A percentile compares a stretch with the other conserved stretches of the same genome.
Conservation (phyloP, 2,888 invertebrate genomes). For the Chromoteleia sp. region DNA sequence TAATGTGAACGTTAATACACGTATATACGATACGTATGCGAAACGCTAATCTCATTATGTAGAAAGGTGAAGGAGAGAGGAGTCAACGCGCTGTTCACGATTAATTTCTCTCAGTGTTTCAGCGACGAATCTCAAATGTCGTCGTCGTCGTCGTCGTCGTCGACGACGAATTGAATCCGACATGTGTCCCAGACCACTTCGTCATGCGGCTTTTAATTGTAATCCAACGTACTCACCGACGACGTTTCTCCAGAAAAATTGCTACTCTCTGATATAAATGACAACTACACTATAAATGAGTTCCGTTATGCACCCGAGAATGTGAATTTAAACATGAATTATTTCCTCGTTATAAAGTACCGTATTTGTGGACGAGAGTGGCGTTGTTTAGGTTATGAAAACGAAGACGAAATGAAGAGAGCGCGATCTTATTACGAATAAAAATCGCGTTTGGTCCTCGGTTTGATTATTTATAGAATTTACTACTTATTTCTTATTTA, state of each 20-base stretch:
- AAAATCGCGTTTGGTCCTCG: too few relatives aligned
- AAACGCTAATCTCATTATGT: slow-evolving; percentile 44
- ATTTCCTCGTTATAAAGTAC: too few relatives aligned
- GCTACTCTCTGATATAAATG: slow-evolving; percentile 8
- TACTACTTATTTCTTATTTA: too few relatives aligned
- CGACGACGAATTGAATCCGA: slow-evolving; percentile 43
- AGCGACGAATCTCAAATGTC: slow-evolving; percentile 53
- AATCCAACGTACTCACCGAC: slow-evolving; percentile 13
- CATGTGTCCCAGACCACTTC: slow-evolving; percentile 30
- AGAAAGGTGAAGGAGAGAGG: slow-evolving; percentile 55
- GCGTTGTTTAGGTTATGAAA: too few relatives aligned
- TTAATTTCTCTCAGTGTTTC: slow-evolving; percentile 51
- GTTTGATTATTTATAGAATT: too few relatives aligned
- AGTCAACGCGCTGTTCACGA: slow-evolving; percentile 57
- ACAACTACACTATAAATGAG: too few relatives aligned
- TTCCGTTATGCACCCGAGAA: too few relatives aligned
- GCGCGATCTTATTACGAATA: too few relatives aligned
- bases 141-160: slow-evolving; percentile 36
- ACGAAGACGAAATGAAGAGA: too few relatives aligned
- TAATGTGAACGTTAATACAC: slow-evolving; percentile 14
- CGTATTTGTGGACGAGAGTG: too few relatives aligned
- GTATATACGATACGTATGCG: slow-evolving; percentile 1
- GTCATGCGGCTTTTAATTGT: slow-evolving; percentile 49
- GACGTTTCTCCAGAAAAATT: slow-evolving; percentile 17
- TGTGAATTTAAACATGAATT: too few relatives aligned